Evolutionary conservation across 2,888 invertebrate species (phyloP), one percentile per base, ranked within the genome.

Genomic region (Aporophyla nigra): DNA sequence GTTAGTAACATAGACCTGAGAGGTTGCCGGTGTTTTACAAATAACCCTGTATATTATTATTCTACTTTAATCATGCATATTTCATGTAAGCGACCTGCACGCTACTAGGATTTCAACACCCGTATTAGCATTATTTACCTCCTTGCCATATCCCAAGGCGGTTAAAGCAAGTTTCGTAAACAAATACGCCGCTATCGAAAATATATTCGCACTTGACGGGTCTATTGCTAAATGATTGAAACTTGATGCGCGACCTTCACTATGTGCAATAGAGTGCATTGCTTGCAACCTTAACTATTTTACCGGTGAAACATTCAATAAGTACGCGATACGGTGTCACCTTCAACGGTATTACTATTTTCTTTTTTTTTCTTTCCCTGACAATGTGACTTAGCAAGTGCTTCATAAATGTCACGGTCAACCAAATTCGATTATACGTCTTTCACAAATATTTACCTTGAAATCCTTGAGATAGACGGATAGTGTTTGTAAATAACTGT

Each of bases 11-110:
- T n/a, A n/a, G n/a, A n/a, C n/a, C n/a, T n/a, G n/a, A n/a, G n/a
- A n/a, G n/a, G n/a, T n/a, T n/a, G n/a, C n/a, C n/a, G n/a, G n/a
- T n/a, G n/a, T n/a, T n/a, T n/a, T n/a, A n/a, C n/a, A n/a, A n/a
- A n/a, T n/a, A n/a, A n/a, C n/a, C n/a, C n/a, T n/a, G n/a, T n/a
- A 68, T 61, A 80, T 46, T 46, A 46, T 46, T 46, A 46, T 73
- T 75, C 76, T 82, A 76, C 61, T 73, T 61, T 71, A 81, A 74
- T 87, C 90, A 90, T 91, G 87, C 87, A 91, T 92, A 91, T 92
- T 92, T 90, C 89, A 90, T 91, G 80, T 80, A 72, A 63, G 75
- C 84, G 78, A 83, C 80, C 74, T 62, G 72, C 76, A 69, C 61
- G 66, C 67, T 67, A 70, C 69, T 80, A 74, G 80, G 70, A 82